These are phyloP conservation scores for Diadumene lineata DNA, from an alignment of 92 coral and sea anemone species.

Conservation along the genomic window DNA sequence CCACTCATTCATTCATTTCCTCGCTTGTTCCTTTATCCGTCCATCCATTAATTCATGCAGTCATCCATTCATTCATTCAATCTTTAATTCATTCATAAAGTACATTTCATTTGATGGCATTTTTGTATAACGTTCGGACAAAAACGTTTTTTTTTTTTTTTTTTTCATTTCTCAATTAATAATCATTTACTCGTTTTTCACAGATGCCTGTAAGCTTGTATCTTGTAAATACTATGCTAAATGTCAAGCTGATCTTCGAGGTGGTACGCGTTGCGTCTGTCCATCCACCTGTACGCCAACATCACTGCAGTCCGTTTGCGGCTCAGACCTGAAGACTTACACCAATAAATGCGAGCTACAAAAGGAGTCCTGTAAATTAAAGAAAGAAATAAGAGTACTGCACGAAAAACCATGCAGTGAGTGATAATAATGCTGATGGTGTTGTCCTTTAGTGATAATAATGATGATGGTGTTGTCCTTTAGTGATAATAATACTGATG, in stretches of 20 bases:
- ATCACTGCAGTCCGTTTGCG: constrained; percentile 76
- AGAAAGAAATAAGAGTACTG: constrained; percentile 33
- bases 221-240: constrained; percentile 65
- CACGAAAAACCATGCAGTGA: constrained; percentile 79
- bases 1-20: neutral
- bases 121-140: too few relatives aligned
- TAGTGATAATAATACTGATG: constrained; percentile 13
- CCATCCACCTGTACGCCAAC: constrained; percentile 59
- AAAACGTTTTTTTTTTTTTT: too few relatives aligned
- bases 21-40: neutral
- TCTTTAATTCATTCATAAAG: too few relatives aligned
- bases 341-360: constrained; percentile 70
- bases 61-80: neutral
- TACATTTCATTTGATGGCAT: too few relatives aligned
- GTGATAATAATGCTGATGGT: constrained; percentile 13
- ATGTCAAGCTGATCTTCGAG: constrained; percentile 58
- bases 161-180: neutral
- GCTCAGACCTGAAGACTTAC: constrained; percentile 67
- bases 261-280: constrained; percentile 79
- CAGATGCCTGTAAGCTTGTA: constrained; percentile 79
- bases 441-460: too few relatives aligned
- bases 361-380: constrained; percentile 63
- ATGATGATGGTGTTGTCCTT: too few relatives aligned
- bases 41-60: neutral
- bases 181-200: neutral